phyloP scores from a whole-genome alignment of 2,113 vertebrate species.

The Laterallus jamaicensis region DNA sequence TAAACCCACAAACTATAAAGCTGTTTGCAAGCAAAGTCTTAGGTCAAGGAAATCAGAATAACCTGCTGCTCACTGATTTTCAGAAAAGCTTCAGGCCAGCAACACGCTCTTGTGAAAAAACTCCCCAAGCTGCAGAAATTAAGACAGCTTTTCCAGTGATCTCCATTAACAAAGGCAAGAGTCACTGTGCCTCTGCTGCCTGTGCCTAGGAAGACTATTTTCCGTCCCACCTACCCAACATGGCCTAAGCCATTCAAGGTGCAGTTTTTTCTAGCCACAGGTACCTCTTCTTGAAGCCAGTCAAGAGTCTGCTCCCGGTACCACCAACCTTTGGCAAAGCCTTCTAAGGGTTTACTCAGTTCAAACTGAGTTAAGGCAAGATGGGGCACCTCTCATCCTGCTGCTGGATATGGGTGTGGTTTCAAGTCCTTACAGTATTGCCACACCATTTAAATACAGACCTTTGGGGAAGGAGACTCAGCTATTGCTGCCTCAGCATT shows the following conservation, averaged over 20 bases:
- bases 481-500: background rate
- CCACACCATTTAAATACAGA: background rate
- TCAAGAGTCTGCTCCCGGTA: background rate
- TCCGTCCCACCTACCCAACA: background rate
- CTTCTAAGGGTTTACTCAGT: background rate
- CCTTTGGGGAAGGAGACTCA: background rate
- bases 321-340: background rate
- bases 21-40: background rate
- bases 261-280: background rate
- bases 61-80: background rate
- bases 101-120: background rate
- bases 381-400: background rate
- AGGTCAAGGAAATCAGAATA: background rate
- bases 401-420: background rate
- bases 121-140: background rate
- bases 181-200: background rate
- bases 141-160: background rate
- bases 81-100: background rate
- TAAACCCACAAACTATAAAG: background rate
- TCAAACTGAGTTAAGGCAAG: background rate
- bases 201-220: background rate
- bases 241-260: too few relatives aligned
- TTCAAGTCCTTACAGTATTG: background rate
- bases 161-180: background rate
- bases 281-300: background rate